Conservation (phyloP, 1,140 invertebrate genomes). For the Drosophila obscura region DNA sequence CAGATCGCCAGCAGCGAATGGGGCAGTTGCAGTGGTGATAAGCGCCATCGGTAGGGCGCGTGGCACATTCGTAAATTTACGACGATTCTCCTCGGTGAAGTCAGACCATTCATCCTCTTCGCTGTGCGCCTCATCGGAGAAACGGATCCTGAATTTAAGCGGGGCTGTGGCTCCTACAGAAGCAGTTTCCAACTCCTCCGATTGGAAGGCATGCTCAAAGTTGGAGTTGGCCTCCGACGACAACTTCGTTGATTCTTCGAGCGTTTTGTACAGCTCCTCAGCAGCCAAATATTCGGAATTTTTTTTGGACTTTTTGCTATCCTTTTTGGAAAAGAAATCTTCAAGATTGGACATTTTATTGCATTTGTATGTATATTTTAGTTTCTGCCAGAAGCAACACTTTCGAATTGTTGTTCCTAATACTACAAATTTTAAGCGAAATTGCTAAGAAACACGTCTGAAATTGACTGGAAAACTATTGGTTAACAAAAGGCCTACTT, state of each 20-base stretch:
- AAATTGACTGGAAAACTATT: no score
- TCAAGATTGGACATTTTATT: slow-evolving; percentile 59
- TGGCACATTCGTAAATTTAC: slow-evolving; percentile 23
- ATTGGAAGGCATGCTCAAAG: no score
- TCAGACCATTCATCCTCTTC: slow-evolving; percentile 65
- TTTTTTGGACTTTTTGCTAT: slow-evolving; percentile 61
- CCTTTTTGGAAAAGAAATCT: slow-evolving; percentile 74
- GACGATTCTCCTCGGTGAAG: slow-evolving; percentile 62
- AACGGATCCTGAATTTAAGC: slow-evolving; percentile 41
- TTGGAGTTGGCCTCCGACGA: slow-evolving; percentile 4
- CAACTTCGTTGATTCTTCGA: slow-evolving; percentile 53
- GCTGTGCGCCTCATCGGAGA: slow-evolving; percentile 19
- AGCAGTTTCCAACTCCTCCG: background rate
- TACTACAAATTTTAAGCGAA: slow-evolving; percentile 15
- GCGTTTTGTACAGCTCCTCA: slow-evolving; percentile 66
- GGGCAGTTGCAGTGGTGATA: background rate
- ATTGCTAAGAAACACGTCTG: no score
- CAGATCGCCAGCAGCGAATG: background rate
- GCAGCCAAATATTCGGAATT: slow-evolving; percentile 59
- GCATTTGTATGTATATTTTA: background rate
- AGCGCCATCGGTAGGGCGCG: slow-evolving; percentile 22
- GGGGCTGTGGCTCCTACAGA: background rate
- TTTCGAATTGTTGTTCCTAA: slow-evolving; percentile 21
- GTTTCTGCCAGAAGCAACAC: slow-evolving; percentile 14
- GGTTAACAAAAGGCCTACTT: no score